These are phyloP conservation scores for Poeciliopsis retropinna DNA, from an alignment of 2,113 vertebrate genomes.

Conservation along the genomic window DNA sequence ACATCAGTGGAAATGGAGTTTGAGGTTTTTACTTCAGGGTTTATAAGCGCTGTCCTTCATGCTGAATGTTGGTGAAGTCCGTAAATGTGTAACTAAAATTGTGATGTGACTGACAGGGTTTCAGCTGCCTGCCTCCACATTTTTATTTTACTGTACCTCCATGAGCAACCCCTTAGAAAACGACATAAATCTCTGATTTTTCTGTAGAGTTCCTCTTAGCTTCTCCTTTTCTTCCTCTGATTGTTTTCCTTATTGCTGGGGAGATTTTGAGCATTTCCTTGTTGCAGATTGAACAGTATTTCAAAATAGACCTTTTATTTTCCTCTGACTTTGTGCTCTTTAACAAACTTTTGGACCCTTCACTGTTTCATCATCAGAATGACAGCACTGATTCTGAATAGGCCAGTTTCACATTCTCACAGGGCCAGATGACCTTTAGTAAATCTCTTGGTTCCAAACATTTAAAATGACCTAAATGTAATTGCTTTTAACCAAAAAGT, in stretches of 20 bases:
- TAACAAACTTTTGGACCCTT: conserved; percentile 20
- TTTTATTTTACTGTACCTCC: neutral
- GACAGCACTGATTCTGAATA: conserved; percentile 14
- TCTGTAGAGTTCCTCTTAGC: neutral
- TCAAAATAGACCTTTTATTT: conserved; percentile 20
- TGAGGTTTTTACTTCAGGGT: neutral
- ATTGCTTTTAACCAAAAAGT: neutral
- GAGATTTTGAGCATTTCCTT: neutral
- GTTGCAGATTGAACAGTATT: conserved; percentile 15
- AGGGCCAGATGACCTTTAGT: neutral
- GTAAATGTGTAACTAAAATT: conserved; percentile 7
- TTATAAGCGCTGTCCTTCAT: neutral
- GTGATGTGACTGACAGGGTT: neutral
- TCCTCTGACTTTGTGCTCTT: conserved; percentile 18
- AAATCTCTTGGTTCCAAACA: neutral
- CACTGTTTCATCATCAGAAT: conserved; percentile 24
- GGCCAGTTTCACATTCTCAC: neutral
- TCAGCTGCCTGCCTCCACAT: conserved; percentile 3
- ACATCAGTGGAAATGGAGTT: neutral
- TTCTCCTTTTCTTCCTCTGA: neutral
- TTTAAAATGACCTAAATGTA: neutral
- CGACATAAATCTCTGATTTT: neutral
- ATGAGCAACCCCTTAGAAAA: neutral
- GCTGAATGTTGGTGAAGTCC: neutral
- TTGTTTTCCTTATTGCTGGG: neutral